Evolutionary conservation across 2,113 vertebrate genomes (phyloP).

Genomic region (Rhabdornis inornatus): DNA sequence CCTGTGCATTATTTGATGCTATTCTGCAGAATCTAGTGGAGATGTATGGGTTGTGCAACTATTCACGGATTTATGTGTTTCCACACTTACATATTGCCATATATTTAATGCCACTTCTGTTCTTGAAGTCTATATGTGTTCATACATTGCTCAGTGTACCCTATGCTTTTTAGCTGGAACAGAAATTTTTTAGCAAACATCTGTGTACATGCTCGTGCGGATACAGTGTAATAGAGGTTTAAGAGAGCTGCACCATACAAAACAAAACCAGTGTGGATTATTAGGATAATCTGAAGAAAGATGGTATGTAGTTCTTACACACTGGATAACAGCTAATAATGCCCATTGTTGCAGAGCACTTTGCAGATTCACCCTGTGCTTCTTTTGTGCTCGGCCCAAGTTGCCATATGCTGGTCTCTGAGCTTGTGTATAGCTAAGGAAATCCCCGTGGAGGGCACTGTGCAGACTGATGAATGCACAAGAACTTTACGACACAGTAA

Average conservation of each 20-base stretch:
- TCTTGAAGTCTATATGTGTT: background rate
- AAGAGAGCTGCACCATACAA: background rate
- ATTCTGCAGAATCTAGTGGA: background rate
- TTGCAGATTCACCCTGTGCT: background rate
- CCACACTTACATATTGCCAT: background rate
- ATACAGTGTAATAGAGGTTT: background rate
- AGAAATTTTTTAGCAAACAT: background rate
- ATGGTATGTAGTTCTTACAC: background rate
- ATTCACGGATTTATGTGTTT: background rate
- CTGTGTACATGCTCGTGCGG: background rate
- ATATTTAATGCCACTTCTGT: background rate
- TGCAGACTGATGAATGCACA: background rate
- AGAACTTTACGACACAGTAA: background rate
- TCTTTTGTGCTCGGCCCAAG: background rate
- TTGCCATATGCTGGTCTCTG: background rate
- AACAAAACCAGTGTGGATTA: background rate
- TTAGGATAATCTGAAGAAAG: background rate
- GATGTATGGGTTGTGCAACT: background rate
- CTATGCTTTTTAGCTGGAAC: background rate
- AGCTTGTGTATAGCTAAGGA: background rate
- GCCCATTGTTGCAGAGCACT: background rate
- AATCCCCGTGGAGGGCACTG: accelerated
- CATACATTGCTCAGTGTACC: background rate
- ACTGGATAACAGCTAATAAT: background rate
- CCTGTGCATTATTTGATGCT: background rate